Conservation (phyloP, 2,113 vertebrate genomes). For the Xerus inauris region DNA sequence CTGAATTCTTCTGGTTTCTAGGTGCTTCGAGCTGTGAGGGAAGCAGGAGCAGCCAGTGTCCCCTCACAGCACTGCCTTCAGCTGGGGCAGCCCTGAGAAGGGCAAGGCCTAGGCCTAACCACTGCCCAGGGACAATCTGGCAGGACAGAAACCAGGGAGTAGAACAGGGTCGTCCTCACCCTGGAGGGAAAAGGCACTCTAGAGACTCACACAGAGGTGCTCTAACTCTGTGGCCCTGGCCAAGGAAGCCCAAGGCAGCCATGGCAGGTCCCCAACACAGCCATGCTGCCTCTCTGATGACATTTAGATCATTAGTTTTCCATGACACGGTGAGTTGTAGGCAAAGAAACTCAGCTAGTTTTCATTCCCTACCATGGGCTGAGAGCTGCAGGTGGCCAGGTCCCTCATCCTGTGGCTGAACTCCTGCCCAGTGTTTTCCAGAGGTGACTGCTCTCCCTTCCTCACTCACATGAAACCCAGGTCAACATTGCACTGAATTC, state of each 20-base stretch:
- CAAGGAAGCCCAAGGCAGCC: too few relatives aligned
- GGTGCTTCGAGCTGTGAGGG: not conserved
- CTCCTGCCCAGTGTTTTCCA: not conserved
- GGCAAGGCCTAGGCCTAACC: constrained; percentile 85
- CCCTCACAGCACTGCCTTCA: not conserved
- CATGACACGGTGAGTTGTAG: not conserved
- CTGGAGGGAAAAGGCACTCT: not conserved
- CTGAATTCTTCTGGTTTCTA: not conserved
- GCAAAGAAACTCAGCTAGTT: not conserved
- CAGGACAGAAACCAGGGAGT: constrained; percentile 88
- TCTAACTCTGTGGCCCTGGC: not conserved
- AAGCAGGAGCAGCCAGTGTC: not conserved
- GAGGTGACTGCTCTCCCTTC: fast-evolving
- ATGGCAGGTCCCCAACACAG: too few relatives aligned
- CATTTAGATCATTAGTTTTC: not conserved
- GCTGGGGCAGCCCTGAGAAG: constrained; percentile 71
- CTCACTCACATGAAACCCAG: constrained; percentile 85
- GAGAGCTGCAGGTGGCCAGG: not conserved
- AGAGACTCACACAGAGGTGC: fast-evolving
- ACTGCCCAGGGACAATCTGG: constrained; percentile 84
- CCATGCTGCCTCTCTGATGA: not conserved
- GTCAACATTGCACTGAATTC: constrained; percentile 87
- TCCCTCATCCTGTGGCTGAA: not conserved
- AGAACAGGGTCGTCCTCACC: constrained; percentile 86
- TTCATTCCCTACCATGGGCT: not conserved